These are phyloP conservation scores for Dusona sp. DNA, from an alignment of 2,888 invertebrate species.

Conservation along the genomic window DNA sequence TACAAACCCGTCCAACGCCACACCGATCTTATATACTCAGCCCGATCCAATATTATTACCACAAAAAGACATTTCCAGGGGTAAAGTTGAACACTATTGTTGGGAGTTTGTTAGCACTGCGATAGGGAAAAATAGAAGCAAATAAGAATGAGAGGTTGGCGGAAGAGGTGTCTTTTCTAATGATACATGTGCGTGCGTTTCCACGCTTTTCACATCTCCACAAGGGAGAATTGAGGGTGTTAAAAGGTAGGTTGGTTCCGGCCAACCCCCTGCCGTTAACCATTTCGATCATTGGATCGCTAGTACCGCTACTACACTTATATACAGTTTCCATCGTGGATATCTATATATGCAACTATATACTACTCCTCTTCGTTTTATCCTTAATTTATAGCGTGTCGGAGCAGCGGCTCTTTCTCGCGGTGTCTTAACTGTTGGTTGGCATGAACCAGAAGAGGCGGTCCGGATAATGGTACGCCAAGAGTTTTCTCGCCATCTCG, in stretches of 20 bases:
- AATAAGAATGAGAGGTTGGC: background rate
- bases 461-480: slow-evolving; percentile 47
- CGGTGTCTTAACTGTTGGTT: slow-evolving; percentile 81
- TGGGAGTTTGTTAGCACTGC: slow-evolving; percentile 46
- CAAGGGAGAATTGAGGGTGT: slow-evolving; percentile 79
- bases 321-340: slow-evolving; percentile 27
- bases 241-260: slow-evolving; percentile 84
- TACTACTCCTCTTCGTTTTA: slow-evolving; percentile 79
- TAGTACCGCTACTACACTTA: slow-evolving; percentile 53
- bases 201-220: slow-evolving; percentile 71
- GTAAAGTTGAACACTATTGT: slow-evolving; percentile 40
- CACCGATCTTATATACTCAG: background rate
- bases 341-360: slow-evolving; percentile 38
- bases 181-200: slow-evolving; percentile 81
- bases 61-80: slow-evolving; percentile 18
- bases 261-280: slow-evolving; percentile 83
- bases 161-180: slow-evolving; percentile 80
- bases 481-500: slow-evolving; percentile 30
- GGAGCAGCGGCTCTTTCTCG: slow-evolving; percentile 68
- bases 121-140: slow-evolving; percentile 37
- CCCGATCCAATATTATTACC: slow-evolving; percentile 27
- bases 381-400: slow-evolving; percentile 82
- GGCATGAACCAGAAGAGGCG: slow-evolving; percentile 80
- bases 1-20: background rate
- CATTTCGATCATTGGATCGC: slow-evolving; percentile 80